Conservation (phyloP, 2,888 invertebrate genomes). For the Lochmaea crataegi region DNA sequence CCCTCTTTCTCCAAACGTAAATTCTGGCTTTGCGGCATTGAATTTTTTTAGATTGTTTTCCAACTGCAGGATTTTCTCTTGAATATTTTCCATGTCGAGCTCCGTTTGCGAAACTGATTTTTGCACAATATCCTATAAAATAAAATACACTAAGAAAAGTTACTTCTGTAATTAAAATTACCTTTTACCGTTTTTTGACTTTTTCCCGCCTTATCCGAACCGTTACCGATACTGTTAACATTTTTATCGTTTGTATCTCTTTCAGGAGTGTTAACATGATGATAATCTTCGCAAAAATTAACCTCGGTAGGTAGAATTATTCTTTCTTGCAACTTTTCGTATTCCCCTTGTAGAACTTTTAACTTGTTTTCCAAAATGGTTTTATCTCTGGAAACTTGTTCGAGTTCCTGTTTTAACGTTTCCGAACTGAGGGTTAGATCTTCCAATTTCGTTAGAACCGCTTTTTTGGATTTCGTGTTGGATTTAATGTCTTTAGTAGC, state of each 20-base stretch:
- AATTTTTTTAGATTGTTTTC: constrained; percentile 58
- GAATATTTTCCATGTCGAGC: constrained; percentile 58
- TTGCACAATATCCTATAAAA: constrained; percentile 20
- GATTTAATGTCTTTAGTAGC: constrained; percentile 59
- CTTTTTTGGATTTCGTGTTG: constrained; percentile 59
- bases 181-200: background rate
- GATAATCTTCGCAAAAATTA: constrained; percentile 32
- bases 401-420: constrained; percentile 52
- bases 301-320: constrained; percentile 43
- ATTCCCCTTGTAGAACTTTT: constrained; percentile 53
- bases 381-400: constrained; percentile 56
- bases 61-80: constrained; percentile 56
- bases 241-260: constrained; percentile 44
- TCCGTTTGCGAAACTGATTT: constrained; percentile 54
- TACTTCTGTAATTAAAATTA: no score
- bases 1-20: constrained; percentile 32
- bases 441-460: constrained; percentile 58
- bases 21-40: constrained; percentile 41
- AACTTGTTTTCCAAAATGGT: constrained; percentile 56
- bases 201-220: background rate
- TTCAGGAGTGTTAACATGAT: constrained; percentile 49
- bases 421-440: constrained; percentile 52
- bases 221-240: background rate
- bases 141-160: background rate
- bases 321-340: constrained; percentile 55